These are phyloP conservation scores for Nanger granti DNA, from an alignment of 2,113 vertebrate species.

Conservation along the genomic window DNA sequence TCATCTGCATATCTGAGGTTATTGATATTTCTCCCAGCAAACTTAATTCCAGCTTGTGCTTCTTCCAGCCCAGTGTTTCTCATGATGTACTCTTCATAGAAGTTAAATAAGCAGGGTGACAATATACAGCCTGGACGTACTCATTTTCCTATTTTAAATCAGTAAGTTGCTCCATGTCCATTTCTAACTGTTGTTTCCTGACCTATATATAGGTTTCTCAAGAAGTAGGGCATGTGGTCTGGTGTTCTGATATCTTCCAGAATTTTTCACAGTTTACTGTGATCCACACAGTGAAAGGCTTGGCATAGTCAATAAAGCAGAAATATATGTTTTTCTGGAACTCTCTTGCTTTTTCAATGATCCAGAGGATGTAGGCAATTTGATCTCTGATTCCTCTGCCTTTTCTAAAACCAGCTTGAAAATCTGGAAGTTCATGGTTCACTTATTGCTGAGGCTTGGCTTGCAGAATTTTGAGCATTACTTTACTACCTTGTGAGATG, in stretches of 20 bases:
- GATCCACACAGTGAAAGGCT: neutral
- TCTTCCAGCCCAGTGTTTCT: neutral
- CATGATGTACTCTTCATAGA: neutral
- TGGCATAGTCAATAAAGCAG: neutral
- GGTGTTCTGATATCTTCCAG: neutral
- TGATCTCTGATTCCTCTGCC: neutral
- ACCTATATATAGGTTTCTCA: neutral
- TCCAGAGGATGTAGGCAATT: accelerated
- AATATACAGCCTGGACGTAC: neutral
- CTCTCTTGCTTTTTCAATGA: neutral
- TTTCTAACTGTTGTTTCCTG: neutral
- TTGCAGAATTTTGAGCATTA: neutral
- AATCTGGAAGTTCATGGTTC: neutral
- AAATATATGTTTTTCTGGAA: neutral
- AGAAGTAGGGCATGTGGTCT: neutral
- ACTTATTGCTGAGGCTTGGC: neutral
- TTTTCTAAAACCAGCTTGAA: neutral
- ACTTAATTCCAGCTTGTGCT: neutral
- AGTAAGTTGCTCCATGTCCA: neutral
- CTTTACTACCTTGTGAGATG: neutral
- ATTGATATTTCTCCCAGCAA: neutral
- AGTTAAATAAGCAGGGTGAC: neutral
- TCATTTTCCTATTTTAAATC: neutral
- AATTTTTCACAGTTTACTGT: neutral
- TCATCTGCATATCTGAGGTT: neutral